Evolutionary conservation across 2,113 vertebrate genomes (phyloP).

Genomic region (Ailuropoda melanoleuca): DNA sequence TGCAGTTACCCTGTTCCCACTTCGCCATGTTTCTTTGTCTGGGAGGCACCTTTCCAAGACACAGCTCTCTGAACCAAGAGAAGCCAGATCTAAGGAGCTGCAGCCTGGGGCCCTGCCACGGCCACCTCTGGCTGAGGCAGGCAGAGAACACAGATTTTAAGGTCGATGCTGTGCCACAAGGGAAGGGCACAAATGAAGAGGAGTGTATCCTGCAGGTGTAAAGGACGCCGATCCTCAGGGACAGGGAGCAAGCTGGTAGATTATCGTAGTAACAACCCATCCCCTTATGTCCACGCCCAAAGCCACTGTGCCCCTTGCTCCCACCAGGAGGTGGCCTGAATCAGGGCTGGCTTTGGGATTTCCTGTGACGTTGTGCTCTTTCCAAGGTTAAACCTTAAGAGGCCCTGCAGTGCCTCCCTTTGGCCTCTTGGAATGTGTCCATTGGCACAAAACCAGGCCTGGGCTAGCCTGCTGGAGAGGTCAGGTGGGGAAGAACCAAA

Average conservation of each 20-base stretch:
- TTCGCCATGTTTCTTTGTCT: background rate
- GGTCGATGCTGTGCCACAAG: background rate
- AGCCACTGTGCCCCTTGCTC: background rate
- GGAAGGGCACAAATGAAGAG: background rate
- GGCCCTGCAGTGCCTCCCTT: no score
- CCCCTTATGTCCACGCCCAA: background rate
- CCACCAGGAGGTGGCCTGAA: background rate
- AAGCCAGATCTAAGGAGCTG: background rate
- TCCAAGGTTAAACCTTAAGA: background rate
- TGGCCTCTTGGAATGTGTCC: background rate
- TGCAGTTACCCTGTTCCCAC: background rate
- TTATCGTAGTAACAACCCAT: background rate
- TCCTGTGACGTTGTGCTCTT: background rate
- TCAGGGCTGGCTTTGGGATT: background rate
- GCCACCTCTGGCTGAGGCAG: background rate
- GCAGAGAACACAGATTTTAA: background rate
- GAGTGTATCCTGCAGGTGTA: background rate
- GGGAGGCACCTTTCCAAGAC: background rate
- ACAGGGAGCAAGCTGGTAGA: background rate
- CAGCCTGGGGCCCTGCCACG: background rate
- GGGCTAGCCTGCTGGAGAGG: background rate
- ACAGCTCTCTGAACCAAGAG: background rate
- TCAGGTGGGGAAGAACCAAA: no score
- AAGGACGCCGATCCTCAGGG: background rate
- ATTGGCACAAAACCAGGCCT: background rate